phyloP scores from a whole-genome alignment of 2,888 invertebrate species.

The Yponomeuta plumbellus region DNA sequence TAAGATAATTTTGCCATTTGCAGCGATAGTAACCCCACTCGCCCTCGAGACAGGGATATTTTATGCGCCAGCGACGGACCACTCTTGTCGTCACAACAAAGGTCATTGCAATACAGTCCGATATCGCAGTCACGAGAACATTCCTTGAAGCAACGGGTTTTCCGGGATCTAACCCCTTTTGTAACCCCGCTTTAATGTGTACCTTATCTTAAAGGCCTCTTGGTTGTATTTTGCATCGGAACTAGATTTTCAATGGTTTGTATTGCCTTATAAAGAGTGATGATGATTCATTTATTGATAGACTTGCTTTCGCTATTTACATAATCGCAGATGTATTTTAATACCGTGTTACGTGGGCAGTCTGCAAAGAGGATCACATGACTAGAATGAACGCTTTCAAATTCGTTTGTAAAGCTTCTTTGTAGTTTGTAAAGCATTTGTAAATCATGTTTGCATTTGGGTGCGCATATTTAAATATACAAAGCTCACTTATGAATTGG shows the following conservation, averaged over 20 bases:
- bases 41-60: neutral
- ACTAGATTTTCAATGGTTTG: neutral
- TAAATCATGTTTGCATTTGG: neutral
- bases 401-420: neutral
- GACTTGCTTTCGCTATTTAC: neutral
- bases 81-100: slow-evolving; percentile 3
- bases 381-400: neutral
- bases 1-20: too few species aligned
- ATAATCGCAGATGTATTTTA: neutral
- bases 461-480: neutral
- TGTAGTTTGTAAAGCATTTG: neutral
- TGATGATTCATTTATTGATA: neutral
- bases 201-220: neutral
- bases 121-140: slow-evolving; percentile 1
- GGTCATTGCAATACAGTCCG: neutral
- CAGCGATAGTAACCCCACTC: neutral
- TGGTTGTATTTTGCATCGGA: neutral
- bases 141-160: neutral
- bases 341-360: neutral
- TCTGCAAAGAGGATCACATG: neutral
- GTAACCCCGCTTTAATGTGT: neutral
- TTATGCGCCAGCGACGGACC: neutral
- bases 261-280: neutral
- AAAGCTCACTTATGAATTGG: too few species aligned
- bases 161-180: neutral